Percentiles rank a stretch among this genome's conserved stretches.
Conservation (phyloP, 2,797 vertebrate species). For the Myotis vivesi region DNA sequence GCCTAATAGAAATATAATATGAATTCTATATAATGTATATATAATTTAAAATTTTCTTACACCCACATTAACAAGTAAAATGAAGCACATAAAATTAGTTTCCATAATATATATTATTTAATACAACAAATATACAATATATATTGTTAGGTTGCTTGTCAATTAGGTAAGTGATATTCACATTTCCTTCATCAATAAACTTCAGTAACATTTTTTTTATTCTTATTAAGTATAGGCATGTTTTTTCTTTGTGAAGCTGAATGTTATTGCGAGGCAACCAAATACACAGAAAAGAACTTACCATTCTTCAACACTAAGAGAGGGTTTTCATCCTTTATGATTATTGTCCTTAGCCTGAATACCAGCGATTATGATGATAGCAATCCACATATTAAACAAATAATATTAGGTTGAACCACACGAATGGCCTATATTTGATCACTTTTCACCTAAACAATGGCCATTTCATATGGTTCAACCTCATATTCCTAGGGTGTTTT, state of each 20-base stretch:
- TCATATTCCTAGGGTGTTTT: not conserved
- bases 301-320: not conserved
- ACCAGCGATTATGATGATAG: not conserved
- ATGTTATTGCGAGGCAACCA: not conserved
- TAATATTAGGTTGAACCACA: not conserved
- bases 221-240: not conserved
- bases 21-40: not conserved
- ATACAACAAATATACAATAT: not conserved
- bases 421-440: not conserved
- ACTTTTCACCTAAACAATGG: not conserved
- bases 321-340: not conserved
- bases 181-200: not conserved
- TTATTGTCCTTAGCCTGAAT: not conserved
- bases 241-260: not conserved
- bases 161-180: not conserved
- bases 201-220: not conserved
- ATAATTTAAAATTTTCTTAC: not conserved
- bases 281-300: not conserved
- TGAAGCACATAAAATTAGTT: not conserved
- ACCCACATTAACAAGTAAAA: not conserved
- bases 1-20: not conserved
- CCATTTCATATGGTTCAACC: not conserved
- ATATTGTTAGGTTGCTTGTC: not conserved
- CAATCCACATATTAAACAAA: not conserved
- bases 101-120: not conserved